phyloP scores from a whole-genome alignment of 30 jellyfish, hydroid and myxozoan species.

The Phacellophora camtschatica region DNA sequence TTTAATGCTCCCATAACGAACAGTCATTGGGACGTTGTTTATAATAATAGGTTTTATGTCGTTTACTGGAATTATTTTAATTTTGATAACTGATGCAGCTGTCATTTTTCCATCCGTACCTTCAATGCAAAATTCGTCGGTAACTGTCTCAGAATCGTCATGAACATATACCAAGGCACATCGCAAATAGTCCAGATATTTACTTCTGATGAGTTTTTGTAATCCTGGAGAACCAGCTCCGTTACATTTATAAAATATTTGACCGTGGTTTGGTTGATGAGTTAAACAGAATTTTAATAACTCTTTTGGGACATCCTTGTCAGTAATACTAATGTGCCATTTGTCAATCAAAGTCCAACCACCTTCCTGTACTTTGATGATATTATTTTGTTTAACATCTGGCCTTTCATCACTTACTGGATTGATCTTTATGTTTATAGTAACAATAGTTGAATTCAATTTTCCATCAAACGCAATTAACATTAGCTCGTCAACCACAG shows the following conservation, averaged over 20 bases:
- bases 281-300: neutral
- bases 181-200: neutral
- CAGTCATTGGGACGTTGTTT: conserved; percentile 38
- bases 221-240: conserved; percentile 32
- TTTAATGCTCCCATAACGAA: conserved; percentile 21
- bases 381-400: neutral
- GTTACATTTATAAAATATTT: conserved; percentile 44
- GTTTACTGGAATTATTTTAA: conserved; percentile 32
- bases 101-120: conserved; percentile 48
- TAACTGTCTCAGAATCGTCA: conserved; percentile 45
- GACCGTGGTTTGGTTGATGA: conserved; percentile 54
- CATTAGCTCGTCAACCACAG: neutral
- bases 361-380: conserved; percentile 56
- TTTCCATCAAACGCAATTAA: conserved; percentile 43
- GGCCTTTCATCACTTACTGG: conserved; percentile 55
- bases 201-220: neutral
- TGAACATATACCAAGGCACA: conserved; percentile 53
- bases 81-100: neutral
- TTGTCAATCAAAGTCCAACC: conserved; percentile 47
- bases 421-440: neutral
- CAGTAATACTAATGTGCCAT: neutral
- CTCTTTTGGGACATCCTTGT: conserved; percentile 50
- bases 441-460: conserved; percentile 20
- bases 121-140: conserved; percentile 36
- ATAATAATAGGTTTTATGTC: conserved; percentile 33